A percentile compares a stretch with the other conserved stretches of the same genome.
Evolutionary conservation across 2,797 vertebrate species (phyloP).

Genomic region (Buceros bicornis): DNA sequence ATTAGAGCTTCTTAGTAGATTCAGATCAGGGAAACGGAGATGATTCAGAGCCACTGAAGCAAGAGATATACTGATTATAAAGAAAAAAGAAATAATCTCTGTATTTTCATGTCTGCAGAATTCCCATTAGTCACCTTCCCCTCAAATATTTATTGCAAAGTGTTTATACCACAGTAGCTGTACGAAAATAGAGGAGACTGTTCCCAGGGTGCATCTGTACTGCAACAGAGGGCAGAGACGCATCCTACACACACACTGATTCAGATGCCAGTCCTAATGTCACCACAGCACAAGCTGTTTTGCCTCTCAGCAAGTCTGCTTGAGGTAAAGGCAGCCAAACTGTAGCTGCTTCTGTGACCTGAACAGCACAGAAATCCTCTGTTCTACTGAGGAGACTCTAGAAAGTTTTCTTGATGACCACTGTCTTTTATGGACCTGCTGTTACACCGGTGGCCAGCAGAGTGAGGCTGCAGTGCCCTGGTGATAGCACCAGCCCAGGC

Average conservation of each 20-base stretch:
- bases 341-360: not conserved
- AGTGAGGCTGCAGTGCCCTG: fast-evolving
- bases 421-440: not conserved
- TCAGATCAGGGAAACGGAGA: not conserved
- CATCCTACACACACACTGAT: not conserved
- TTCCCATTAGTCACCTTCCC: not conserved
- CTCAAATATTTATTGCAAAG: not conserved
- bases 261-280: not conserved
- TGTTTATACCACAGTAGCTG: not conserved
- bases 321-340: not conserved
- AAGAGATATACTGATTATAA: not conserved
- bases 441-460: not conserved
- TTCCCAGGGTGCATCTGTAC: not conserved
- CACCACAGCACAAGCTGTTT: not conserved
- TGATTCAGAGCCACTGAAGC: not conserved
- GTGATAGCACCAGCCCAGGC: not conserved
- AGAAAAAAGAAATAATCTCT: not conserved
- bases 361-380: not conserved
- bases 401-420: not conserved
- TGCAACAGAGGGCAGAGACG: not conserved
- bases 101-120: not conserved
- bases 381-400: not conserved
- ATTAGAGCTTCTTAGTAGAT: not conserved
- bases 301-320: not conserved
- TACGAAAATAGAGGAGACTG: not conserved